A percentile compares a stretch with the other conserved stretches of the same genome.
phyloP scores from a whole-genome alignment of 2,888 invertebrate species.

The Aspidiotus rigidus region DNA sequence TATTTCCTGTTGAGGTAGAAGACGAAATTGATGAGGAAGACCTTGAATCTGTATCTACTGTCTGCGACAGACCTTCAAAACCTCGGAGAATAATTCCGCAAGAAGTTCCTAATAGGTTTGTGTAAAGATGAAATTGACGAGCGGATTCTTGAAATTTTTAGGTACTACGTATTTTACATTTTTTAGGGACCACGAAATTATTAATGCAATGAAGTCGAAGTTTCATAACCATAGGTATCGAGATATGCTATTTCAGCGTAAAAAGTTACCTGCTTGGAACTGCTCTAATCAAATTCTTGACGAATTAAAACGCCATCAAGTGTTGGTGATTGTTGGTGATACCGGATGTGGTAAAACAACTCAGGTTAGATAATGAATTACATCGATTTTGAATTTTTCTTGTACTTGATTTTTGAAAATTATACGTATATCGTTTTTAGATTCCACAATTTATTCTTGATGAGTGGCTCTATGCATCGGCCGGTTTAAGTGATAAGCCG shows the following conservation, averaged over 20 bases:
- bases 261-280: constrained; percentile 29
- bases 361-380: constrained; percentile 52
- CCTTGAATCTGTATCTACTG: neutral
- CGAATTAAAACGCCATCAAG: constrained; percentile 43
- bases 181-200: constrained; percentile 22
- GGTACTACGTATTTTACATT: neutral
- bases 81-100: neutral
- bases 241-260: constrained; percentile 13
- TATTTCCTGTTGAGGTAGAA: neutral
- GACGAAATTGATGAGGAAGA: neutral
- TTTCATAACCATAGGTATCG: constrained; percentile 16
- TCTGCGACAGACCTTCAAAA: neutral
- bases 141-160: too few species aligned
- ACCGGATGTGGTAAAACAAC: constrained; percentile 91
- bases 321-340: constrained; percentile 67
- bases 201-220: constrained; percentile 15
- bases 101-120: neutral
- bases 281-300: constrained; percentile 3
- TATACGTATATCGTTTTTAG: neutral
- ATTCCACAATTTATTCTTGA: constrained; percentile 86
- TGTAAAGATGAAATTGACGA: too few species aligned
- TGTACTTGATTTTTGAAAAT: neutral
- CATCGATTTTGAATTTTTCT: neutral
- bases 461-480: constrained; percentile 64
- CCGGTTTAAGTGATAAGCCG: constrained; percentile 55